Evolutionary conservation across 2,888 invertebrate genomes (phyloP), one percentile per base, ranked within the genome.

Genomic region (Clanis bilineata): DNA sequence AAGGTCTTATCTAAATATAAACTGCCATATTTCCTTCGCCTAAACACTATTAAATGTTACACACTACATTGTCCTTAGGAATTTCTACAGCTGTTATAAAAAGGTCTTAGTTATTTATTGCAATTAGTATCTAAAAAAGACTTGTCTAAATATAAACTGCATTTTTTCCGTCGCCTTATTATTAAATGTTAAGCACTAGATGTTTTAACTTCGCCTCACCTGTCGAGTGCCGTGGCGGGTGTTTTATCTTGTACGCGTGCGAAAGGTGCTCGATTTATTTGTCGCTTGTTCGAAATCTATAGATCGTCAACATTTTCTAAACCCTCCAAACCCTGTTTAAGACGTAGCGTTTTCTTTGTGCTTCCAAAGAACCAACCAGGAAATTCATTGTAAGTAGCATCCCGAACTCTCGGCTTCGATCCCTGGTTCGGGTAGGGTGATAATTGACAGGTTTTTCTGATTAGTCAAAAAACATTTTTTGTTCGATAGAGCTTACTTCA

Each of bases 191-290:
- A 18, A 18, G 10, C 18, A 32, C 9, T 15, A 12, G 38, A 22
- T 3, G 51, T 58, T 58, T 58, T 51, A 51, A 45, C 47, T 25
- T 10, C 43, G 28, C 12, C 10, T 44, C 59, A 55, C 43, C 59
- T 59, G 55, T 23, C 44, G 57, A 18, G 43, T n/a, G 3, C 25
- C 10, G 28, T 28, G 57, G 9, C 56, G 7, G 39, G 6, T 41
- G 39, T 25, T 41, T n/a, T 25, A 41, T 15, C 23, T 22, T n/a
- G 43, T 22, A 38, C 59, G 44, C 54, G 43, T 43, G 51, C 44
- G 32, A 55, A 59, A 32, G 59, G 22, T 55, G 43, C 54, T 21
- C 21, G 12, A 15, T 55, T 41, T 39, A 28, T 54, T 59, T 44
- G 21, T 55, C 22, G 23, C 47, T 25, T 43, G 21, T 44, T 28